These are phyloP conservation scores for Aurelia aurita complex sp. Pacific DNA, from an alignment of 30 jellyfish, hydroid and myxozoan genomes.

Conservation along the genomic window DNA sequence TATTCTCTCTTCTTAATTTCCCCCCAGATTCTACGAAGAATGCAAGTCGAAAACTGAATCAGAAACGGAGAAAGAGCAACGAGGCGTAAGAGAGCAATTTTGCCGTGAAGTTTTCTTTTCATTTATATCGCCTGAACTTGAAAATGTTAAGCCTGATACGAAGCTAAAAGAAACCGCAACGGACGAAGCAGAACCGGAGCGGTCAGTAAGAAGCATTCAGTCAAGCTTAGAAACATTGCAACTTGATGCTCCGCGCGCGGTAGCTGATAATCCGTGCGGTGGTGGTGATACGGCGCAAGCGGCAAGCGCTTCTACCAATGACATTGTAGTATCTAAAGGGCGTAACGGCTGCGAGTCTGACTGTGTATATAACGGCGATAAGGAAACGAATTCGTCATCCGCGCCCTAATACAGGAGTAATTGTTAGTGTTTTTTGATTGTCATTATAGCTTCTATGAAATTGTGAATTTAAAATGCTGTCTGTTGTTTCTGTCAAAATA, in stretches of 20 bases:
- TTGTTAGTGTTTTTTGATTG: slow-evolving; percentile 26
- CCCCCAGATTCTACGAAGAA: slow-evolving; percentile 74
- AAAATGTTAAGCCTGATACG: slow-evolving; percentile 22
- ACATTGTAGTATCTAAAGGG: slow-evolving; percentile 63
- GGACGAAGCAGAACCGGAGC: slow-evolving; percentile 1
- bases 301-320: slow-evolving; percentile 41
- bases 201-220: slow-evolving; percentile 19
- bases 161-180: slow-evolving; percentile 1
- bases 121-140: slow-evolving; percentile 79
- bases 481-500: slow-evolving; percentile 16
- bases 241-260: slow-evolving; percentile 19
- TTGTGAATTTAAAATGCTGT: slow-evolving; percentile 48
- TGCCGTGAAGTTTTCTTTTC: slow-evolving; percentile 84
- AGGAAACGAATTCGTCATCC: slow-evolving; percentile 29
- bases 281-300: slow-evolving; percentile 44
- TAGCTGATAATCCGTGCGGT: slow-evolving; percentile 30
- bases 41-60: slow-evolving; percentile 48
- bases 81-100: slow-evolving; percentile 62
- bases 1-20: too few relatives aligned
- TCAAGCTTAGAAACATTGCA: slow-evolving; percentile 29
- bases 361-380: slow-evolving; percentile 52
- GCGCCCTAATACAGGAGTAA: slow-evolving; percentile 10
- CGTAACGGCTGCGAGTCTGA: slow-evolving; percentile 61
- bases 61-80: slow-evolving; percentile 55
- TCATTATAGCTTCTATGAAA: slow-evolving; percentile 43